Evolutionary conservation across 2,113 vertebrate species (phyloP).

Genomic region (Callocephalon fimbriatum): DNA sequence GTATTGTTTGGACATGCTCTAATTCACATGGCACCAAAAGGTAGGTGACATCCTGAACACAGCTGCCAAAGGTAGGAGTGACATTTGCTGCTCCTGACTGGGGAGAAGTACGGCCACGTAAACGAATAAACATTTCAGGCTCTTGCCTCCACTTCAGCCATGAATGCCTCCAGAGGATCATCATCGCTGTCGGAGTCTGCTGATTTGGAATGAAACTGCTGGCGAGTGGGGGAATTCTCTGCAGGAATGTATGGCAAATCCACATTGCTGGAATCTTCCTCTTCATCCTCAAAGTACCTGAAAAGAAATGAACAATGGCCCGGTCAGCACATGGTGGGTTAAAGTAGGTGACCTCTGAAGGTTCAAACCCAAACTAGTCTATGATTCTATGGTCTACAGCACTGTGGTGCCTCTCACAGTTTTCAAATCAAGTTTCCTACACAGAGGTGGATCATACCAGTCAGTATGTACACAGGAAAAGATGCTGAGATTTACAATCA

Average conservation of each 20-base stretch:
- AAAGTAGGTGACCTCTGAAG: background rate
- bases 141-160: conserved; percentile 97
- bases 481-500: background rate
- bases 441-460: background rate
- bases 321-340: background rate
- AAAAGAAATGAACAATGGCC: background rate
- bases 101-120: background rate
- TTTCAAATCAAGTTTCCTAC: background rate
- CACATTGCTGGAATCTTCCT: conserved; percentile 91
- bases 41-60: background rate
- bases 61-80: background rate
- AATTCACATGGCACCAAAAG: background rate
- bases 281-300: conserved; percentile 99
- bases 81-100: background rate
- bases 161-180: conserved; percentile 96
- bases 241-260: conserved; percentile 97
- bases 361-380: background rate
- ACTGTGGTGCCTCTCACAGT: accelerated
- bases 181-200: conserved; percentile 95
- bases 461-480: background rate
- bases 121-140: background rate
- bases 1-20: background rate
- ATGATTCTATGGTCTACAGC: background rate
- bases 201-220: conserved; percentile 88
- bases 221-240: conserved; percentile 96